These are phyloP conservation scores for Enteromius afrohamiltoni DNA, from an alignment of 2,797 vertebrate species.

Conservation along the genomic window DNA sequence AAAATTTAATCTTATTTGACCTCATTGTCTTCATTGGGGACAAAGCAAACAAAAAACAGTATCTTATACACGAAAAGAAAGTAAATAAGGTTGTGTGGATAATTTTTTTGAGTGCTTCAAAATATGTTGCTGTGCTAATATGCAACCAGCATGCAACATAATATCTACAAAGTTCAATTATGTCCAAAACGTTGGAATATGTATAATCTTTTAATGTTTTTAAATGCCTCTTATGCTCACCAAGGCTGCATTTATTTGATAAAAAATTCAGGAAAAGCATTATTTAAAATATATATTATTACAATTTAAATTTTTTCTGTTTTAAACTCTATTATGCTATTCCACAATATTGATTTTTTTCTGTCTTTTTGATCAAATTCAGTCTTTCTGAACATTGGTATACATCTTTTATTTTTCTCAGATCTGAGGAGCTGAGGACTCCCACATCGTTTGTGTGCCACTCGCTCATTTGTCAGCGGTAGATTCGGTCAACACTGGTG, in stretches of 20 bases:
- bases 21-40: background rate
- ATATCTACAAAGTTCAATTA: background rate
- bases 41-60: background rate
- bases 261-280: background rate
- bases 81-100: no score
- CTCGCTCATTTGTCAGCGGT: constrained; percentile 44
- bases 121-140: background rate
- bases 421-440: background rate
- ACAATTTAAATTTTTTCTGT: no score
- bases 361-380: background rate
- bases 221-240: background rate
- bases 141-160: background rate
- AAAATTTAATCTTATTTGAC: background rate
- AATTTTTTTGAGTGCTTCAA: background rate
- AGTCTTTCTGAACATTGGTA: background rate
- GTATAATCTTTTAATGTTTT: background rate
- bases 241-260: background rate
- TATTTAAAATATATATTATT: background rate
- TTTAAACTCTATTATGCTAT: background rate
- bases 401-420: background rate
- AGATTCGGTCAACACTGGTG: constrained; percentile 42
- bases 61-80: background rate
- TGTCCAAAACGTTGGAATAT: background rate
- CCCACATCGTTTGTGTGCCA: constrained; percentile 19
- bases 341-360: background rate